These are phyloP conservation scores for Bactericera cockerelli DNA, from an alignment of 1,140 invertebrate species.

Conservation along the genomic window DNA sequence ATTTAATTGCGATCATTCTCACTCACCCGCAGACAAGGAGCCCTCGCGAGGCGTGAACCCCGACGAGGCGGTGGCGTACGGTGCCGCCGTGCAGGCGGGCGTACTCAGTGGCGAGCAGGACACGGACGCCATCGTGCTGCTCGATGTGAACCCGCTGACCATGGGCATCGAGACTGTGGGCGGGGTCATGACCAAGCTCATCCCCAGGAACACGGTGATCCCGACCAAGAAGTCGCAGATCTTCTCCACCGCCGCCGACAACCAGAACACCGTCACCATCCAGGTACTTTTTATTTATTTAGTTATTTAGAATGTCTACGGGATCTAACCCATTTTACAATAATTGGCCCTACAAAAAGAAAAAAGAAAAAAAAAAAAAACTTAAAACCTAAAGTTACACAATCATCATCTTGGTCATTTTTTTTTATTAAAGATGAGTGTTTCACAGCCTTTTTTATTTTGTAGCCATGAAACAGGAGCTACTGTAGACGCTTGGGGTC, in stretches of 20 bases:
- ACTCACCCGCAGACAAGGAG: slow-evolving; percentile 44
- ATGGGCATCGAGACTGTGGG: slow-evolving; percentile 99
- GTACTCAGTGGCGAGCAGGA: slow-evolving; percentile 79
- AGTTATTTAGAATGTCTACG: too few relatives aligned
- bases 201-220: slow-evolving; percentile 94
- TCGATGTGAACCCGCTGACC: slow-evolving; percentile 96
- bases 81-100: slow-evolving; percentile 96
- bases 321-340: too few relatives aligned
- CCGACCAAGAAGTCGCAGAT: slow-evolving; percentile 99
- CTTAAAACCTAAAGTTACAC: slow-evolving; percentile 26
- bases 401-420: too few relatives aligned
- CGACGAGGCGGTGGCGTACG: slow-evolving; percentile 95
- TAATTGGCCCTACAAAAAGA: too few relatives aligned
- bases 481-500: too few relatives aligned
- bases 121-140: slow-evolving; percentile 87
- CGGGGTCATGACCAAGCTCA: slow-evolving; percentile 98
- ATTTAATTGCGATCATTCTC: too few relatives aligned
- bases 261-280: slow-evolving; percentile 97
- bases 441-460: too few relatives aligned
- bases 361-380: too few relatives aligned
- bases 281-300: too few relatives aligned
- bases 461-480: too few relatives aligned
- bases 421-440: too few relatives aligned
- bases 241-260: slow-evolving; percentile 97
- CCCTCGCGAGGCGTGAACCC: slow-evolving; percentile 96